These are phyloP conservation scores for Thoracochromis brauschi DNA, from an alignment of 2,113 vertebrate genomes.

Conservation along the genomic window DNA sequence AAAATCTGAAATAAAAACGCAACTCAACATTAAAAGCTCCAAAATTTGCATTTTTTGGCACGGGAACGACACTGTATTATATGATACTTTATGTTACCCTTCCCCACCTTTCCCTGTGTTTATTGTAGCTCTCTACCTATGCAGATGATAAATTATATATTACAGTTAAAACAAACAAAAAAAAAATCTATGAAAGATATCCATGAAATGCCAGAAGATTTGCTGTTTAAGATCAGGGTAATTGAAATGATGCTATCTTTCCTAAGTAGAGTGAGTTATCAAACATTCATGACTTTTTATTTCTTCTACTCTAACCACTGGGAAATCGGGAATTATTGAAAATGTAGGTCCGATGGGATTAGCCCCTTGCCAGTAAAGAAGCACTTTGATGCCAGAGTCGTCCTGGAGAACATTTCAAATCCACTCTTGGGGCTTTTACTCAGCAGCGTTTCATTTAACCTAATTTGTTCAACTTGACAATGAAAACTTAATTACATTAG, in stretches of 20 bases:
- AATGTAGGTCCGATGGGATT: background rate
- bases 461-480: background rate
- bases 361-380: background rate
- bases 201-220: background rate
- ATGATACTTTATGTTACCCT: background rate
- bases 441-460: background rate
- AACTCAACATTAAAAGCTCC: background rate
- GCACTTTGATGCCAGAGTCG: background rate
- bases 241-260: background rate
- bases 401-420: background rate
- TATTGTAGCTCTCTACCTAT: background rate
- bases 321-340: background rate
- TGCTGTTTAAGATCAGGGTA: background rate
- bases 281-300: background rate
- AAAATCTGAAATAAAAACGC: background rate
- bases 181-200: background rate
- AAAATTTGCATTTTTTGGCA: background rate
- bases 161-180: background rate
- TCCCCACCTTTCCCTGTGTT: background rate
- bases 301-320: background rate
- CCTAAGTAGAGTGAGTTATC: background rate
- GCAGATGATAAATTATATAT: background rate
- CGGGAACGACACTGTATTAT: background rate
- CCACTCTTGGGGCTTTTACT: background rate
- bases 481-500: background rate